These are phyloP conservation scores for Synergus umbraculus DNA, from an alignment of 2,888 invertebrate genomes.

Conservation along the genomic window DNA sequence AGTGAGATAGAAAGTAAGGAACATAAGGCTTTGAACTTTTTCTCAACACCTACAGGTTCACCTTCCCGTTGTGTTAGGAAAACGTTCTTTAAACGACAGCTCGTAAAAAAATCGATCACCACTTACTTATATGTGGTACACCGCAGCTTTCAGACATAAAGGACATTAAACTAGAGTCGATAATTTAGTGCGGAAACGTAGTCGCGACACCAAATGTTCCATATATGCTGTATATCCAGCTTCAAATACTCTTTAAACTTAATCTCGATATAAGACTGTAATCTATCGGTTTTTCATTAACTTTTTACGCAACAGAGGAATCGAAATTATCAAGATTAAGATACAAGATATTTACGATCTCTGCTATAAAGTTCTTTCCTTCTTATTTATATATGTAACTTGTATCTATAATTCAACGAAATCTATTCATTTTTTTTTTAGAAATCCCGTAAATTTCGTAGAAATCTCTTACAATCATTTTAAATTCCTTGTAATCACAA, in stretches of 20 bases:
- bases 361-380: background rate
- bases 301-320: background rate
- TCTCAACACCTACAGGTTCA: background rate
- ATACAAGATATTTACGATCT: background rate
- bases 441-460: no score
- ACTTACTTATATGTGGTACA: constrained; percentile 40
- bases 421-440: no score
- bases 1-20: background rate
- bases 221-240: background rate
- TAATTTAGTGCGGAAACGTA: constrained; percentile 46
- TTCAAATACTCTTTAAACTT: background rate
- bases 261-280: background rate
- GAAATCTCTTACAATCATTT: no score
- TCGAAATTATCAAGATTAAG: background rate
- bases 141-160: constrained; percentile 46
- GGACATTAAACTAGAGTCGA: constrained; percentile 46
- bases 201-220: constrained; percentile 41
- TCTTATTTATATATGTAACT: background rate
- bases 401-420: no score
- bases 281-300: constrained; percentile 8
- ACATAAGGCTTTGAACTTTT: background rate
- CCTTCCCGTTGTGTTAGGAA: background rate
- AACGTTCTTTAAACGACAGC: constrained; percentile 40
- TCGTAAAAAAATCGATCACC: constrained; percentile 47
- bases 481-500: no score